phyloP scores from a whole-genome alignment of 2,888 invertebrate species.

The Xanthorhoe designata region DNA sequence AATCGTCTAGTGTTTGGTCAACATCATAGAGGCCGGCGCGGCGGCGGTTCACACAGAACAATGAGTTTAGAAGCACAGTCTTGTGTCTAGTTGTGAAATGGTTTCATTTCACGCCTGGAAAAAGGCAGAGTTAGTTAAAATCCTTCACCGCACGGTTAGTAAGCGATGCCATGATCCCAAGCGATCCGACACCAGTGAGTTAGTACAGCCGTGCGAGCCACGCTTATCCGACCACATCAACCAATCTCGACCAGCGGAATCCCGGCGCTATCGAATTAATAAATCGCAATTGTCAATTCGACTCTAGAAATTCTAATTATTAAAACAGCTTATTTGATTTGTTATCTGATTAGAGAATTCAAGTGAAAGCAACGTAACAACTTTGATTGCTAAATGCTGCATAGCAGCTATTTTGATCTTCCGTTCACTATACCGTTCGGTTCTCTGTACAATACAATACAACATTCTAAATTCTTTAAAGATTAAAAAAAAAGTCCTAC shows the following conservation, averaged over 20 bases:
- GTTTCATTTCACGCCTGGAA: slow-evolving; percentile 27
- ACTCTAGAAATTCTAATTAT: slow-evolving; percentile 76
- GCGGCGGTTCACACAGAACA: slow-evolving; percentile 71
- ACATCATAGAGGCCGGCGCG: slow-evolving; percentile 66
- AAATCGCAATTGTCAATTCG: slow-evolving; percentile 76
- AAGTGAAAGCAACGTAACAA: slow-evolving; percentile 61
- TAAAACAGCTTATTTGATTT: slow-evolving; percentile 63
- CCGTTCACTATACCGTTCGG: slow-evolving; percentile 18
- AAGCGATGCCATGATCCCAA: slow-evolving; percentile 54
- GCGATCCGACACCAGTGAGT: slow-evolving; percentile 49
- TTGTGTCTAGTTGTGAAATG: slow-evolving; percentile 49
- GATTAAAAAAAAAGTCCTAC: not conserved
- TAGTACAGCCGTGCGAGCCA: slow-evolving; percentile 69
- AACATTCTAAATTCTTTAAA: not conserved
- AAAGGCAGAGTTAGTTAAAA: slow-evolving; percentile 37
- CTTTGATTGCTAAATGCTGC: slow-evolving; percentile 42
- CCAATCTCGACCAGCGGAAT: slow-evolving; percentile 66
- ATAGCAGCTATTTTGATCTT: slow-evolving; percentile 39
- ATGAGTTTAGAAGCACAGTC: slow-evolving; percentile 48
- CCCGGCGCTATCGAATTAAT: slow-evolving; percentile 75
- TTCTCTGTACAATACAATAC: not conserved
- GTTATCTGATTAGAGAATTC: slow-evolving; percentile 66
- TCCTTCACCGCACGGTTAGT: slow-evolving; percentile 61
- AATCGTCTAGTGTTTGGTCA: slow-evolving; percentile 71
- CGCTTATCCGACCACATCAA: slow-evolving; percentile 82